Conservation (phyloP, 2,888 invertebrate species). For the Notodonta ziczac region DNA sequence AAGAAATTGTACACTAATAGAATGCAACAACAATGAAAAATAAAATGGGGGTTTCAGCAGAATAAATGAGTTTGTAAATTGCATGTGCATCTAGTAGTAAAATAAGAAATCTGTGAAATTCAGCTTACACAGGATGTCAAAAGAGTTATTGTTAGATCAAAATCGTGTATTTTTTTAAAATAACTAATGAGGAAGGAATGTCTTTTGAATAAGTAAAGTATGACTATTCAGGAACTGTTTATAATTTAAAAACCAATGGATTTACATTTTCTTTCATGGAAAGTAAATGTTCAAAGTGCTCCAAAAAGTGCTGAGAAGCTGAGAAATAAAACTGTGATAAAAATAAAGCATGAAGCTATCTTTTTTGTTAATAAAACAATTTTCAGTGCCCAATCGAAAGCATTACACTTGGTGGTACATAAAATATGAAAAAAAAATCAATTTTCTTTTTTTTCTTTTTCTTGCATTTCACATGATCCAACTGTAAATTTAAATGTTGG, state of each 20-base stretch:
- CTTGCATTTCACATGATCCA: not conserved
- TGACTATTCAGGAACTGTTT: too few relatives aligned
- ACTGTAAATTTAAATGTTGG: conserved; percentile 16
- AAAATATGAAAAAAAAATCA: not conserved
- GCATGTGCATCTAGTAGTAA: conserved; percentile 43
- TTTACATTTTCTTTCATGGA: not conserved
- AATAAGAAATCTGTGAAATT: not conserved
- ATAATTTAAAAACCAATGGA: too few relatives aligned
- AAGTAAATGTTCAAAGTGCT: conserved; percentile 18
- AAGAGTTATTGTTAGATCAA: not conserved
- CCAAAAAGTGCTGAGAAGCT: conserved; percentile 37
- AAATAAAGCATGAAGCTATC: conserved; percentile 34
- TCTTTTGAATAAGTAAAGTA: too few relatives aligned
- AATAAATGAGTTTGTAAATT: conserved; percentile 77
- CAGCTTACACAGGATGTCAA: too few relatives aligned
- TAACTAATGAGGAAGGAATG: too few relatives aligned
- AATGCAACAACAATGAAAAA: conserved; percentile 68
- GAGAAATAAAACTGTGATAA: conserved; percentile 30
- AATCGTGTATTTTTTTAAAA: not conserved
- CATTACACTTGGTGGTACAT: conserved; percentile 4
- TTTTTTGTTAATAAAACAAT: conserved; percentile 33
- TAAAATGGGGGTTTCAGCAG: conserved; percentile 80
- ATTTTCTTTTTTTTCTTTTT: not conserved
- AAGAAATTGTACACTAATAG: conserved; percentile 43
- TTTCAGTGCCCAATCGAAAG: conserved; percentile 33